Evolutionary conservation across 2,888 invertebrate species (phyloP), one percentile per base, ranked within the genome.

Genomic region (Polietes domitor): DNA sequence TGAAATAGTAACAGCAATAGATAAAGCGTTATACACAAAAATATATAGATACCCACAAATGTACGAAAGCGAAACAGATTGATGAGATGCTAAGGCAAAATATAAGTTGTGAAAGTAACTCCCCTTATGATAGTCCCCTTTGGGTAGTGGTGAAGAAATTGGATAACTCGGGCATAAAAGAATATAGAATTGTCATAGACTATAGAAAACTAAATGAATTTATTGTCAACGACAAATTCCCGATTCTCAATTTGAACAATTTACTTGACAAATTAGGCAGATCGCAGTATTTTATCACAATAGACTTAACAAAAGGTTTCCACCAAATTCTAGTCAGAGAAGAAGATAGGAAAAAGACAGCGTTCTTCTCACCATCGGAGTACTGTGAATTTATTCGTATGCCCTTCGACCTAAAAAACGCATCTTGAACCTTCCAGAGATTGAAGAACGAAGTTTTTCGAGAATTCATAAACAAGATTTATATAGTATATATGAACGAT

Each of bases 331-430:
- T 47, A 9, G 43, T 77, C 6, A 47, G 43, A 32, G 47, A 41
- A 43, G 21, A 70, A 26, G 77, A 77, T 24, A 61, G 61, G 32
- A 43, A 71, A 32, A 77, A 77, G 32, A 61, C 77, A 12, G 61
- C 77, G 1, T 77, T 77, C 58, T 61, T 32, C n/a, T 61, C 77
- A 15, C 76, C 68, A 55, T 77, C 50, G 19, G 68, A 63, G 0
- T 55, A 55, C 12, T 77, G 43, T 41, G 76, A 68, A 41, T 77
- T 68, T 15, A 70, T 68, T 26, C 53, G 68, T 17, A 77, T 71
- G 71, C 61, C 61, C 2, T 70, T 70, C 12, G 77, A 28, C 28
- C 37, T 77, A 15, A 77, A 76, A 43, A 77, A 77, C 37, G 71
- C 63, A n/a, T 32, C 71, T 19, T 61, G 37, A 28, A 71, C 63